phyloP scores from a whole-genome alignment of 2,888 invertebrate genomes.

The Boloria selene region DNA sequence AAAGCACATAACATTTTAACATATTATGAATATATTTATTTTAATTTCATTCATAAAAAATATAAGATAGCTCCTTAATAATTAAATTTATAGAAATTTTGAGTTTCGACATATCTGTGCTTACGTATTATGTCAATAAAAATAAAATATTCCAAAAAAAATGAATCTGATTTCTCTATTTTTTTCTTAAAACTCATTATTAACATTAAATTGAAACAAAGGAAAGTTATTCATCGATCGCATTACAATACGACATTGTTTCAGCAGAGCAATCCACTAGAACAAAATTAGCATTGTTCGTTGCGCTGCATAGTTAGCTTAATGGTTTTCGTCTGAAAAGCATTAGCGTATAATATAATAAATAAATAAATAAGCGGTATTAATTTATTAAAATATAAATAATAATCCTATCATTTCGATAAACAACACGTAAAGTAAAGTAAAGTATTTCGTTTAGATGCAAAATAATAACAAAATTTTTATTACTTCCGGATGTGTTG shows the following conservation, averaged over 20 bases:
- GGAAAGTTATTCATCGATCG: constrained; percentile 15
- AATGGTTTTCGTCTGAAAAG: constrained; percentile 5
- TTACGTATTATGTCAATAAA: neutral
- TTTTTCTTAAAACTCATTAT: neutral
- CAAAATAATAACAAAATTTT: constrained; percentile 11
- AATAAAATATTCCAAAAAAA: neutral
- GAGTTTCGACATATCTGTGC: too few species aligned
- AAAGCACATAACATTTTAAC: too few species aligned
- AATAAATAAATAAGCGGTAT: too few species aligned
- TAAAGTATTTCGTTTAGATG: neutral
- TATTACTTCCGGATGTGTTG: constrained; percentile 6
- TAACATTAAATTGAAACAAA: constrained; percentile 2
- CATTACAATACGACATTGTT: constrained; percentile 30
- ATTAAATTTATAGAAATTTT: too few species aligned
- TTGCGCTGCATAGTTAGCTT: neutral
- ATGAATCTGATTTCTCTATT: neutral
- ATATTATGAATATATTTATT: too few species aligned
- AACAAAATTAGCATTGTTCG: constrained; percentile 26
- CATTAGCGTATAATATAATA: neutral
- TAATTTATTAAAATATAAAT: too few species aligned
- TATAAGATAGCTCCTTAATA: too few species aligned
- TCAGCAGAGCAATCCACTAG: neutral
- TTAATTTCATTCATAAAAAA: too few species aligned
- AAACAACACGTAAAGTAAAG: neutral
- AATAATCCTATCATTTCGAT: neutral